A percentile compares a stretch with the other conserved stretches of the same genome.
These are phyloP conservation scores for Crossaster papposus DNA, from an alignment of 53 echinoderm and acorn worm species.

Conservation along the genomic window DNA sequence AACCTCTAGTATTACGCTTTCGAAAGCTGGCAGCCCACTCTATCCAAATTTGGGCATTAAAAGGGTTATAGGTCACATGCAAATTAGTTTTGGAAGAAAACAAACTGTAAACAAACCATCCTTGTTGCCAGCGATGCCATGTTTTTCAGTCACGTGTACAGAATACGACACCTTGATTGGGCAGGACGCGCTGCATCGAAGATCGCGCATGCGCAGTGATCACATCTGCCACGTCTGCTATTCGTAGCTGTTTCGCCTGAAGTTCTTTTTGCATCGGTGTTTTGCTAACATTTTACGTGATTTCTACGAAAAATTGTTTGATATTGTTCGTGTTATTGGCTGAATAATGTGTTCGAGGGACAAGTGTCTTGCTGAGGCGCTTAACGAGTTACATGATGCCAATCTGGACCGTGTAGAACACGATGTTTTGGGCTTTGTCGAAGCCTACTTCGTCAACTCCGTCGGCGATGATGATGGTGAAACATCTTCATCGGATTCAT, in stretches of 20 bases:
- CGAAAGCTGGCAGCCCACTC: constrained; percentile 6
- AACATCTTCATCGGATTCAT: no score
- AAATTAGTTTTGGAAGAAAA: not conserved
- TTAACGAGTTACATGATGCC: not conserved
- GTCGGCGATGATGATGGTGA: no score
- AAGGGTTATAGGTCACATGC: constrained; percentile 19
- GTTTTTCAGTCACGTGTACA: constrained; percentile 9
- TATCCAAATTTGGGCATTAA: constrained; percentile 15
- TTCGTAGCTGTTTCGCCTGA: not conserved
- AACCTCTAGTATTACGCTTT: no score
- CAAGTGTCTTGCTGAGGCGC: constrained; percentile 16
- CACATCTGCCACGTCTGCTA: not conserved
- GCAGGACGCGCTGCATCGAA: not conserved
- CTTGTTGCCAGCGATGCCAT: constrained; percentile 2
- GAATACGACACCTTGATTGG: constrained; percentile 24
- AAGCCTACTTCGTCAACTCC: constrained; percentile 26
- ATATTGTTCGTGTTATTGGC: not conserved
- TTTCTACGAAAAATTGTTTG: no score
- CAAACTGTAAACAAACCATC: not conserved
- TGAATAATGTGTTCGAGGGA: constrained; percentile 36
- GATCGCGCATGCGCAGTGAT: constrained; percentile 17
- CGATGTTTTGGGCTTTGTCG: constrained; percentile 13
- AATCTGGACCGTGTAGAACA: no score
- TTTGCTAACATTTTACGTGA: not conserved
- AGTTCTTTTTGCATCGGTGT: not conserved